Conservation (phyloP, 1,140 invertebrate species). For the Micrasema minimum region DNA sequence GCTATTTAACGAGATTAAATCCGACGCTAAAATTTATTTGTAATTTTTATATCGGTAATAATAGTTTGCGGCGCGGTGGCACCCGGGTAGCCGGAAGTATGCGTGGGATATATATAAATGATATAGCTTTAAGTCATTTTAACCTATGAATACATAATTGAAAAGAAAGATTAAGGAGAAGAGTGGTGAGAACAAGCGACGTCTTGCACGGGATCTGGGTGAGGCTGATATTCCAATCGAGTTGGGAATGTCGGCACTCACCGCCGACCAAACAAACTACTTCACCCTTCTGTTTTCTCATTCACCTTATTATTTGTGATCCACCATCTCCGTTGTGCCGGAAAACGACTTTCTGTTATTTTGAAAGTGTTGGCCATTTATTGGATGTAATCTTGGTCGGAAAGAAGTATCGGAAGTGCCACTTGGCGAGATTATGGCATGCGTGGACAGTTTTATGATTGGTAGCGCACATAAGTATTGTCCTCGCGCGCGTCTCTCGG, state of each 20-base stretch:
- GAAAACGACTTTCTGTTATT: not conserved
- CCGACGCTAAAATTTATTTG: slow-evolving; percentile 17
- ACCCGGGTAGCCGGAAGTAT: slow-evolving; percentile 49
- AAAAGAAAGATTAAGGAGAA: slow-evolving; percentile 48
- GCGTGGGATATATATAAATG: slow-evolving; percentile 53
- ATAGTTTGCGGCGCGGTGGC: slow-evolving; percentile 25
- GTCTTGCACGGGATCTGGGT: slow-evolving; percentile 28
- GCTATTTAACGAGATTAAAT: slow-evolving; percentile 19
- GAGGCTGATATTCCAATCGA: slow-evolving; percentile 48
- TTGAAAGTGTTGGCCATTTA: slow-evolving; percentile 10
- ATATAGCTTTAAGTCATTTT: slow-evolving; percentile 54
- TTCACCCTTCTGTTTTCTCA: slow-evolving; percentile 47
- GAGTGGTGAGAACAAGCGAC: slow-evolving; percentile 24
- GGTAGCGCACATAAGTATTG: slow-evolving; percentile 40
- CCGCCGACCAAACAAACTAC: slow-evolving; percentile 22
- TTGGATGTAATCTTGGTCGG: slow-evolving; percentile 1
- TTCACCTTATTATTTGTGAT: slow-evolving; percentile 52
- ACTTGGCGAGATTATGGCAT: slow-evolving; percentile 5
- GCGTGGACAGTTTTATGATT: slow-evolving; percentile 35
- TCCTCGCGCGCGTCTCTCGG: slow-evolving; percentile 20
- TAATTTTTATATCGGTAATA: slow-evolving; percentile 37
- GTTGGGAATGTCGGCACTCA: slow-evolving; percentile 47
- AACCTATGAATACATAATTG: slow-evolving; percentile 54
- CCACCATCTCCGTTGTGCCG: no score
- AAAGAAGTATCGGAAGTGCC: not conserved